Evolutionary conservation across 1,140 invertebrate genomes (phyloP), one percentile per base, ranked within the genome.

Genomic region (Drosophila funebris): DNA sequence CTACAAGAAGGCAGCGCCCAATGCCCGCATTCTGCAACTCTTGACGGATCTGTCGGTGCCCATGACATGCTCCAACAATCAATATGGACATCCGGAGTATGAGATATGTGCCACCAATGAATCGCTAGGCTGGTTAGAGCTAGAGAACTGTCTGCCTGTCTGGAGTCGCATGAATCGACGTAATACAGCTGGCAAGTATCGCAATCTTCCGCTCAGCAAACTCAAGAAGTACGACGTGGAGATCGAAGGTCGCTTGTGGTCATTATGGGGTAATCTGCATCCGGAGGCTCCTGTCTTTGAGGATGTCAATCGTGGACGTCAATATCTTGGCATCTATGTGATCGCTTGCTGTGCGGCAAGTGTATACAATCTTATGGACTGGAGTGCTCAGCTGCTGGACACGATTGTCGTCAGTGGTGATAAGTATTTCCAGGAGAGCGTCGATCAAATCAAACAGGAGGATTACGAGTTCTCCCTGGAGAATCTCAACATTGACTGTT

Each of bases 211-310:
- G 0, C 82, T 91, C 16, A 92, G 92, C 46, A 91, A 90, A 39
- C 91, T 94, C 92, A 93, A 94, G 75, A 92, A 94, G 58, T 95
- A 93, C 93, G 93, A 94, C 72, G 92, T 94, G 2, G 94, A 94
- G 87, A 94, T 94, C 71, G 92, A 93, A n/a, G 93, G 93, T 0
- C 93, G 94, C 52, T 76, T 95, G 2, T 94, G 92, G 88, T 94
- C 94, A 0, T 76, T 95, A 0, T 93, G 93, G 92, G 94, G 94
- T 2, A 93, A 92, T 18, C 66, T 94, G 11, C 93, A 94, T 92
- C 93, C 94, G 2, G 78, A 92, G 41, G 93, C 93, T 14, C 63
- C 67, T 0, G 91, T 92, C 50, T 94, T 94, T 74, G 81, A 85
- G 0, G 61, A 76, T 2, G 73, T 92, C 13, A 44, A 67, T 0